A percentile compares a stretch with the other conserved stretches of the same genome.
phyloP scores from a whole-genome alignment of 1,140 invertebrate genomes.

The Lucilia sericata region DNA sequence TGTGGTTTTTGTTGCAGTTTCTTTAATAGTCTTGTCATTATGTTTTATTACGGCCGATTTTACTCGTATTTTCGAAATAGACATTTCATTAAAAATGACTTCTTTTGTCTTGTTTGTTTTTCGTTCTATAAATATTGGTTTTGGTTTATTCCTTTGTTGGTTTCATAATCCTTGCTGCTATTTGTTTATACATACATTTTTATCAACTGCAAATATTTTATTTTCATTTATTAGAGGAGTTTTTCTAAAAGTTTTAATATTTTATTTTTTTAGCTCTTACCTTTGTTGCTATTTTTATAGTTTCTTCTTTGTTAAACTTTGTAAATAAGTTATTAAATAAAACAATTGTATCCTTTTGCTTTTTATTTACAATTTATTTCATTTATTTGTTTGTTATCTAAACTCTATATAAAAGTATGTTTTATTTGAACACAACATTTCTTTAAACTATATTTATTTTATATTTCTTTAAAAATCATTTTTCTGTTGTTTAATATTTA shows the following conservation, averaged over 20 bases:
- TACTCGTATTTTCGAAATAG: slow-evolving; percentile 48
- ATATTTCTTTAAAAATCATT: not conserved
- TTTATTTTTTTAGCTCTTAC: not conserved
- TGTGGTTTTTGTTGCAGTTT: slow-evolving; percentile 49
- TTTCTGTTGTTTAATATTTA: not conserved
- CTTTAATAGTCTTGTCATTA: not conserved
- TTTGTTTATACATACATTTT: not conserved
- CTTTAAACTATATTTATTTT: not conserved
- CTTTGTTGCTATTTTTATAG: too few relatives aligned
- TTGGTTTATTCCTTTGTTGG: not conserved
- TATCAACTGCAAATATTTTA: not conserved
- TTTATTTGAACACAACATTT: slow-evolving; percentile 14
- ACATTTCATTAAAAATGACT: slow-evolving; percentile 45
- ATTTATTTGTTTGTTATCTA: not conserved
- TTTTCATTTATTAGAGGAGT: not conserved
- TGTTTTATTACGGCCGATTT: slow-evolving; percentile 32
- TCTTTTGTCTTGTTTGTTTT: not conserved
- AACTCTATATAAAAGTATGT: not conserved
- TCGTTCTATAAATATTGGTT: not conserved
- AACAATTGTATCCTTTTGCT: not conserved
- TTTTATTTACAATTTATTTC: not conserved
- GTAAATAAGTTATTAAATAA: not conserved
- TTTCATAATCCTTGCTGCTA: not conserved
- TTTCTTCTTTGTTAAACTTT: not conserved
- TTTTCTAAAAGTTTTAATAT: not conserved